Evolutionary conservation across 2,888 invertebrate genomes (phyloP).

Genomic region (Amphimallon solstitiale): DNA sequence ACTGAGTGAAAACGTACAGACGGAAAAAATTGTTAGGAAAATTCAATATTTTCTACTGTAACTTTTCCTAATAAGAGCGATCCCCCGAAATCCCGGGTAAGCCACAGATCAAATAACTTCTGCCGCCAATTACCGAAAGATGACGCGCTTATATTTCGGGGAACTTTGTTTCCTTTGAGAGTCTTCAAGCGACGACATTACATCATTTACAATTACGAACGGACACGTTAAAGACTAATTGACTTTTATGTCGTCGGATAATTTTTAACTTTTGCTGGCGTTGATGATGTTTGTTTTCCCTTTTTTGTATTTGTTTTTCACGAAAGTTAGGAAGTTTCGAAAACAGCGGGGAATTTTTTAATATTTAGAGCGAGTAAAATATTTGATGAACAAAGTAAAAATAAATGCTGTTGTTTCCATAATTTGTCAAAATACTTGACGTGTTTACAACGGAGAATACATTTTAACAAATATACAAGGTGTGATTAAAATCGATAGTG

Average conservation of each 20-base stretch:
- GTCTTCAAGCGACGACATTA: neutral
- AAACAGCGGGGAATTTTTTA: too few species aligned
- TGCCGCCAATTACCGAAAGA: constrained; percentile 32
- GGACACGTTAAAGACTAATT: constrained; percentile 1
- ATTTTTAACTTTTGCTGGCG: neutral
- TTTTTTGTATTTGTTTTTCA: too few species aligned
- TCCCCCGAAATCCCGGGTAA: neutral
- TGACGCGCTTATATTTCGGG: constrained; percentile 22
- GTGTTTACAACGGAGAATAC: too few species aligned
- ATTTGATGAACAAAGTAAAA: too few species aligned
- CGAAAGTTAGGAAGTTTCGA: too few species aligned
- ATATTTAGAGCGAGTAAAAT: too few species aligned
- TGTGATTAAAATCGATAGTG: too few species aligned
- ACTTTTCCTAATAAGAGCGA: constrained; percentile 10
- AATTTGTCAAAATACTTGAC: too few species aligned
- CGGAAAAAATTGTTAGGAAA: constrained; percentile 13
- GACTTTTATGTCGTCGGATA: constrained; percentile 7
- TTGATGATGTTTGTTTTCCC: too few species aligned
- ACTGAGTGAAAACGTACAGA: neutral
- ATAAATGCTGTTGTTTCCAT: too few species aligned
- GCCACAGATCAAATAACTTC: constrained; percentile 30
- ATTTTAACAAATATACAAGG: too few species aligned
- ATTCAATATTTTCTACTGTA: constrained; percentile 2
- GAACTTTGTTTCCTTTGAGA: constrained; percentile 30
- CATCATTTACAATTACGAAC: constrained; percentile 3